Conservation (phyloP, 1,140 invertebrate species). For the Aporrectodea caliginosa region DNA sequence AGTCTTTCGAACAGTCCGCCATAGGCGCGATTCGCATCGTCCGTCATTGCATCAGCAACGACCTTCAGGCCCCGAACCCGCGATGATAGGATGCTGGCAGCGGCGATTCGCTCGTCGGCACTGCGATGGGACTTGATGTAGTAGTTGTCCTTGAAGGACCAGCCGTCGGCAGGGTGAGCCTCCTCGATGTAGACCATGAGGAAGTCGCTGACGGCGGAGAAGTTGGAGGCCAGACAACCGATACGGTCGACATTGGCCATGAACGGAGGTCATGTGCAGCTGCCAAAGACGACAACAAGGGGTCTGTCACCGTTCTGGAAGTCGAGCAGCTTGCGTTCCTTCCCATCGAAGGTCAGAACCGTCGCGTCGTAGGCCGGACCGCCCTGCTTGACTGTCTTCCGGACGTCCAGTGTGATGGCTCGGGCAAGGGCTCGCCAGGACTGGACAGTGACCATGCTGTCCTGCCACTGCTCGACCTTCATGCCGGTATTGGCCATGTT, state of each 20-base stretch:
- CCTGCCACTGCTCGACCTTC: background rate
- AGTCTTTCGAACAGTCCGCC: slow-evolving; percentile 39
- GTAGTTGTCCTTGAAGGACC: slow-evolving; percentile 33
- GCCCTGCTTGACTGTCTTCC: background rate
- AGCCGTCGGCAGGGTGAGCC: slow-evolving; percentile 40
- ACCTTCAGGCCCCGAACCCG: slow-evolving; percentile 28
- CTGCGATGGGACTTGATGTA: slow-evolving; percentile 33
- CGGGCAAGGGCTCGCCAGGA: background rate
- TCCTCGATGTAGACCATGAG: slow-evolving; percentile 41
- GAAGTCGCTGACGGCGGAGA: slow-evolving; percentile 37
- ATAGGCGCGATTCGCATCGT: slow-evolving; percentile 36
- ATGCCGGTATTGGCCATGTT: background rate
- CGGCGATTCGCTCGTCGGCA: slow-evolving; percentile 38
- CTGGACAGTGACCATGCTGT: background rate
- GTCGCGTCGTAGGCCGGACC: slow-evolving; percentile 16
- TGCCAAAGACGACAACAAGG: slow-evolving; percentile 42
- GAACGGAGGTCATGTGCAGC: slow-evolving; percentile 45
- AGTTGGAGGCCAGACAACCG: slow-evolving; percentile 35
- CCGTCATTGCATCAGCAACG: slow-evolving; percentile 37
- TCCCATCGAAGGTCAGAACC: slow-evolving; percentile 11
- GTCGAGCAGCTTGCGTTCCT: slow-evolving; percentile 30
- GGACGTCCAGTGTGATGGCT: background rate
- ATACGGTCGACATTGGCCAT: slow-evolving; percentile 37
- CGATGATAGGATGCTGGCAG: slow-evolving; percentile 34
- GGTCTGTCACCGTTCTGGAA: slow-evolving; percentile 34